These are phyloP conservation scores for Bactericera cockerelli DNA, from an alignment of 1,140 invertebrate genomes.

Conservation along the genomic window DNA sequence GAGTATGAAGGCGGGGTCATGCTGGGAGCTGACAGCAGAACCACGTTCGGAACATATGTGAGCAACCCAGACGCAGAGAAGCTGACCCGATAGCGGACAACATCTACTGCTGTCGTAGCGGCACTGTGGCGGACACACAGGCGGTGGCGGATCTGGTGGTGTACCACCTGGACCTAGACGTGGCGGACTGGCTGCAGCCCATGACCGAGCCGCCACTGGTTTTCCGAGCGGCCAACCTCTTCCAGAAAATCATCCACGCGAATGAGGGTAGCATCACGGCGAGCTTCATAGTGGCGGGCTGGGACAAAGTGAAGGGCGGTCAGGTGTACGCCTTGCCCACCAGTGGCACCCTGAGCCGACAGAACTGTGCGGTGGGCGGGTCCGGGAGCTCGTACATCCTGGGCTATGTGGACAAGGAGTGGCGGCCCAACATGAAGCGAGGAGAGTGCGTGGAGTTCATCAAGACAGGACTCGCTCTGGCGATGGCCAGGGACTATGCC, in stretches of 20 bases:
- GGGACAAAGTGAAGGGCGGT: conserved; percentile 73
- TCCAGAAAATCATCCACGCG: conserved; percentile 29
- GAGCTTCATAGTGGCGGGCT: conserved; percentile 82
- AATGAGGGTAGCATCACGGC: conserved; percentile 77
- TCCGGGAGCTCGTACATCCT: conserved; percentile 87
- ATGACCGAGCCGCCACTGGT: not conserved
- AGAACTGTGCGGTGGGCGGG: conserved; percentile 76
- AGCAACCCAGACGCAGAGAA: conserved; percentile 91
- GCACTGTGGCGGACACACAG: conserved; percentile 89
- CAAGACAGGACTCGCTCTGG: conserved; percentile 71
- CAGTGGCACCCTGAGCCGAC: conserved; percentile 80
- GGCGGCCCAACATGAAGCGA: conserved; percentile 65
- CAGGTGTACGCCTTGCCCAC: conserved; percentile 72
- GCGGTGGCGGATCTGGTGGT: conserved; percentile 86
- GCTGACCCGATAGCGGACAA: conserved; percentile 79
- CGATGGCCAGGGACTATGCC: conserved; percentile 83
- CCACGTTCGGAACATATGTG: conserved; percentile 83
- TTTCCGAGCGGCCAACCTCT: not conserved
- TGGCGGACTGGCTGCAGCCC: not conserved
- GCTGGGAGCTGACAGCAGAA: conserved; percentile 92
- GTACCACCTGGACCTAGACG: conserved; percentile 66
- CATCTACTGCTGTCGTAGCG: conserved; percentile 92
- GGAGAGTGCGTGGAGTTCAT: conserved; percentile 78
- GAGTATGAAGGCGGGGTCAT: conserved; percentile 89
- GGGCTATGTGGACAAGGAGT: conserved; percentile 88